Percentiles rank a stretch among this genome's conserved stretches.
phyloP scores from a whole-genome alignment of 1,140 invertebrate genomes.

The Ips typographus region DNA sequence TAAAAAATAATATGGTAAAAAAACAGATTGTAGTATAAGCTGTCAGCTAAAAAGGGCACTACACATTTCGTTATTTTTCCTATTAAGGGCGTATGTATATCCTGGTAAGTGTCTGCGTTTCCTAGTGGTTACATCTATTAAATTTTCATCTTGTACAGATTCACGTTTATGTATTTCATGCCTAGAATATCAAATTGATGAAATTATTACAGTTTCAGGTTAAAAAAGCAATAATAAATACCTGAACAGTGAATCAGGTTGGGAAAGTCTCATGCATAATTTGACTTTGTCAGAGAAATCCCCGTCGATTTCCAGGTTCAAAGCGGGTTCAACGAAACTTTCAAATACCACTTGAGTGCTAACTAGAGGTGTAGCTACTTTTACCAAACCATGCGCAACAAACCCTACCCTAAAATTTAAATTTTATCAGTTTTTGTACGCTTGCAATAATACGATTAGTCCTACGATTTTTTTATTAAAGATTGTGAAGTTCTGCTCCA shows the following conservation, averaged over 20 bases:
- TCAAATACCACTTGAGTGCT: conserved; percentile 69
- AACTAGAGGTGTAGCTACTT: conserved; percentile 68
- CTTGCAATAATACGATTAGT: conserved; percentile 10
- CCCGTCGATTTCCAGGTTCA: conserved; percentile 75
- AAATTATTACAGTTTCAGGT: conserved; percentile 1
- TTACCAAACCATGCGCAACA: conserved; percentile 66
- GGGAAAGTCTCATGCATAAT: conserved; percentile 78
- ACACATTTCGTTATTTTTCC: conserved; percentile 82
- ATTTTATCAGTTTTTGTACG: neutral
- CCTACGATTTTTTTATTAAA: conserved; percentile 73
- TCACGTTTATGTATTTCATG: conserved; percentile 70
- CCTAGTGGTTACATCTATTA: conserved; percentile 59
- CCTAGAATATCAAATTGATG: conserved; percentile 52
- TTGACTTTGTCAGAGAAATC: conserved; percentile 77
- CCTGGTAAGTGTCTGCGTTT: conserved; percentile 60
- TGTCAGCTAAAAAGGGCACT: conserved; percentile 40
- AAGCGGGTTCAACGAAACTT: conserved; percentile 68
- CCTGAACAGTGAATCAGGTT: conserved; percentile 68
- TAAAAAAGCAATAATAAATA: conserved; percentile 48
- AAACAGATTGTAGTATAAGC: no score
- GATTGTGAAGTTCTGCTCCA: conserved; percentile 88
- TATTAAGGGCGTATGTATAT: conserved; percentile 72
- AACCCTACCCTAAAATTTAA: conserved; percentile 65
- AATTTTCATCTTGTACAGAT: conserved; percentile 66
- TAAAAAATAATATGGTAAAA: no score